Evolutionary conservation across 2,797 vertebrate species (phyloP).

Genomic region (Clarias fuscus): DNA sequence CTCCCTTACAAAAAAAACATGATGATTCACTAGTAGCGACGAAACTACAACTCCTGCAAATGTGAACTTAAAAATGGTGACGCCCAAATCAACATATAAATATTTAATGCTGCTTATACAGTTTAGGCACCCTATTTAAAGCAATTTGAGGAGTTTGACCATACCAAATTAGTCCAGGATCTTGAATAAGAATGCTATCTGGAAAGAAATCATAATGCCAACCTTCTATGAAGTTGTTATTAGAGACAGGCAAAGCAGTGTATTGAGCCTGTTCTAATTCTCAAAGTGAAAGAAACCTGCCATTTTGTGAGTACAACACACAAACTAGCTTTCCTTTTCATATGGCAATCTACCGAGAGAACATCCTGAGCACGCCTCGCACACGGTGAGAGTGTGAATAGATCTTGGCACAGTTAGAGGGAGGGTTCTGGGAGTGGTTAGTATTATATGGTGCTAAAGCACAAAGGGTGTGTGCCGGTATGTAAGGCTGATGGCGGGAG

Average conservation of each 20-base stretch:
- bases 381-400: constrained; percentile 45
- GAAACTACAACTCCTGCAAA: constrained; percentile 45
- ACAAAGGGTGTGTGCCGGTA: constrained; percentile 56
- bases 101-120: background rate
- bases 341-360: constrained; percentile 15
- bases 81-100: constrained; percentile 16
- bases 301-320: constrained; percentile 6
- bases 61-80: constrained; percentile 40
- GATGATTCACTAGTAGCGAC: constrained; percentile 53
- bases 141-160: background rate
- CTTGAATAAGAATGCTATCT: constrained; percentile 65
- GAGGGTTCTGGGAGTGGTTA: constrained; percentile 58
- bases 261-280: constrained; percentile 21
- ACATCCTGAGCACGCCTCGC: constrained; percentile 22
- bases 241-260: constrained; percentile 30
- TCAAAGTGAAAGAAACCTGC: constrained; percentile 1
- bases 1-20: constrained; percentile 35
- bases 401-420: constrained; percentile 54
- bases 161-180: background rate
- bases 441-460: constrained; percentile 59
- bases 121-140: background rate
- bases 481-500: constrained; percentile 36
- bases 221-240: constrained; percentile 24
- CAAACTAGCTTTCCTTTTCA: background rate
- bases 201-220: constrained; percentile 52